phyloP scores from a whole-genome alignment of 1,140 invertebrate species.

The Agrilus planipennis region DNA sequence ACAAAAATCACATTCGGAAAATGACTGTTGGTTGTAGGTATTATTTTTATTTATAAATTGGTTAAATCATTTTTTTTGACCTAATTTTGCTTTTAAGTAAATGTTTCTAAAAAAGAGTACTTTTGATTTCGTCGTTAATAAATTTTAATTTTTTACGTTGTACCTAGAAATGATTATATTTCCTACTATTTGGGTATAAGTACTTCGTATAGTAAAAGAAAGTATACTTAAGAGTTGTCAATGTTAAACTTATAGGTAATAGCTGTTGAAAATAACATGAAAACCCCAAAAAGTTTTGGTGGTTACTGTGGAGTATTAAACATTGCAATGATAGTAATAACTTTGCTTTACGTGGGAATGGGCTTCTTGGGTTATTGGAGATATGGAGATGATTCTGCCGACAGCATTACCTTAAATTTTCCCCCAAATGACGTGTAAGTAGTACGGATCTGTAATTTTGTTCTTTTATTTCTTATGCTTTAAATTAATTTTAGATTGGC shows the following conservation, averaged over 20 bases:
- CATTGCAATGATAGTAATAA: constrained; percentile 61
- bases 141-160: not conserved
- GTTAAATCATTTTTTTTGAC: too few relatives aligned
- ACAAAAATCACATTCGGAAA: too few relatives aligned
- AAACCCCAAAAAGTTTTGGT: constrained; percentile 58
- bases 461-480: not conserved
- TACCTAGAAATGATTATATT: too few relatives aligned
- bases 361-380: constrained; percentile 76
- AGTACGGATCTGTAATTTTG: constrained; percentile 8
- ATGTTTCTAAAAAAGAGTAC: too few relatives aligned
- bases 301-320: constrained; percentile 66
- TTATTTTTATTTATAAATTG: too few relatives aligned
- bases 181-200: too few relatives aligned
- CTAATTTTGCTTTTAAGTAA: too few relatives aligned
- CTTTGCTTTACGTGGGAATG: constrained; percentile 57
- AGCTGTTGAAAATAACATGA: constrained; percentile 78
- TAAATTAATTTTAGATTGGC: constrained; percentile 47
- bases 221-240: not conserved
- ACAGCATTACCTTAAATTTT: constrained; percentile 64
- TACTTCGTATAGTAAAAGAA: too few relatives aligned
- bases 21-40: too few relatives aligned
- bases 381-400: constrained; percentile 51
- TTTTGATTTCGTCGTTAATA: constrained; percentile 5
- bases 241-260: constrained; percentile 57
- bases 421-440: constrained; percentile 47